These are phyloP conservation scores for Opisthograptis luteolata DNA, from an alignment of 2,888 invertebrate genomes.

Conservation along the genomic window DNA sequence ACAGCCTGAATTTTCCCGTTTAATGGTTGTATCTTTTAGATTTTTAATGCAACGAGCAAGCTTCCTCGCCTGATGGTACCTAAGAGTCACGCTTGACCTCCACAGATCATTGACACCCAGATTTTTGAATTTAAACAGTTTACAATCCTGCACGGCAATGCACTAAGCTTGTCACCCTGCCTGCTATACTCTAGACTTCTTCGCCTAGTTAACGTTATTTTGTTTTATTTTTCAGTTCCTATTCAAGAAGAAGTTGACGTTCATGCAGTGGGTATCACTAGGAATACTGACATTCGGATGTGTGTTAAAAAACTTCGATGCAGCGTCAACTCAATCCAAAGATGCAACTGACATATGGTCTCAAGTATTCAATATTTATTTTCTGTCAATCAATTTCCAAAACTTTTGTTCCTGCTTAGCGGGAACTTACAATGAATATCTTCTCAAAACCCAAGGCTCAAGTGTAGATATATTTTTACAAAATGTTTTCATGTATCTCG, in stretches of 20 bases:
- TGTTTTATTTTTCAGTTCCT: conserved; percentile 86
- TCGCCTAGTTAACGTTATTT: neutral
- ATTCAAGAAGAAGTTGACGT: conserved; percentile 92
- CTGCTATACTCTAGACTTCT: no score
- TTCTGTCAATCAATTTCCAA: conserved; percentile 88
- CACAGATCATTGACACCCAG: no score
- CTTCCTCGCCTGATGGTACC: no score
- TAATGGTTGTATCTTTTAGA: no score
- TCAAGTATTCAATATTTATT: conserved; percentile 83
- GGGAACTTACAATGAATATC: conserved; percentile 97
- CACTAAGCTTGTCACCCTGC: no score
- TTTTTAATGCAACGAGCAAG: no score
- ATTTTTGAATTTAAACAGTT: no score
- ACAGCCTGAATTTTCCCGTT: no score
- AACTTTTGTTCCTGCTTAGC: conserved; percentile 96
- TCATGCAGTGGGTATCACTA: conserved; percentile 95
- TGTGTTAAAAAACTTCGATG: conserved; percentile 93
- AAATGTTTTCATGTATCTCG: conserved; percentile 97
- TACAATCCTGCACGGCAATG: no score
- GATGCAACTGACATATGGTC: conserved; percentile 60
- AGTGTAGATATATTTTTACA: conserved; percentile 95
- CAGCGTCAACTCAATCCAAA: conserved; percentile 66
- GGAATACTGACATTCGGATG: conserved; percentile 94
- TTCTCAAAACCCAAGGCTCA: conserved; percentile 93
- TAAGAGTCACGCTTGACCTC: no score